Base-by-base conservation (phyloP, 2,113 vertebrate genomes). In the Oreochromis aureus region DNA sequence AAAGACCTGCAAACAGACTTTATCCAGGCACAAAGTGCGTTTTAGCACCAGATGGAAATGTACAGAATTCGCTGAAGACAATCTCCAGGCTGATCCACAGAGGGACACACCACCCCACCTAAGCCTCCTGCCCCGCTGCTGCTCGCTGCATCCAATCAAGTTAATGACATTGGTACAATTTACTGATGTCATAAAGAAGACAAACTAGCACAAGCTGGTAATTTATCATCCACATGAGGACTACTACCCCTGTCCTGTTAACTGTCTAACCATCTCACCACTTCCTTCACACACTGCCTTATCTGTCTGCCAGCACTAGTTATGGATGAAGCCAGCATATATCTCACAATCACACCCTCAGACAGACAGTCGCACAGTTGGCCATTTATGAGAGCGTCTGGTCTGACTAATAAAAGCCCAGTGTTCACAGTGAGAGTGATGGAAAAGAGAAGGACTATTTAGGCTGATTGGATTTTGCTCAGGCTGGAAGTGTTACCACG, bases 301-400 rank as follows among this genome's bases (percentile, higher is more conserved):
- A 87, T 87, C 91, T 92, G 91, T 94, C 69, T 85, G 79, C 87
- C 84, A 87, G 66, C 66, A 51, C 54, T 63, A 19, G 85, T 89
- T 93, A 90, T 88, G 87, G 94, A 90, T 85, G 88, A 89, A 89
- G 80, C 82, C 87, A n/a, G 85, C 91, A 82, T 91, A 87, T 89
- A 88, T 94, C 92, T 87, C 84, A 41, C 83, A 80, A 81, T 41
- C 82, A 69, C 73, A 54, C 83, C 63, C 90, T 79, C 87, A 84
- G 69, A 48, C 88, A 91, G 53, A 91, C 86, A 76, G 86, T 85
- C 88, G 90, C 89, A 95, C 94, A 94, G 93, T 87, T 27, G 84
- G 56, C 87, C 93, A 91, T 95, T 94, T 91, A 94, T 94, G 91
- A 88, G 89, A 83, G 88, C 61, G 93, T 94, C 94, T 93, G 95